Evolutionary conservation across 2,888 invertebrate species (phyloP), one percentile per base, ranked within the genome.

Genomic region (Mamestra brassicae): DNA sequence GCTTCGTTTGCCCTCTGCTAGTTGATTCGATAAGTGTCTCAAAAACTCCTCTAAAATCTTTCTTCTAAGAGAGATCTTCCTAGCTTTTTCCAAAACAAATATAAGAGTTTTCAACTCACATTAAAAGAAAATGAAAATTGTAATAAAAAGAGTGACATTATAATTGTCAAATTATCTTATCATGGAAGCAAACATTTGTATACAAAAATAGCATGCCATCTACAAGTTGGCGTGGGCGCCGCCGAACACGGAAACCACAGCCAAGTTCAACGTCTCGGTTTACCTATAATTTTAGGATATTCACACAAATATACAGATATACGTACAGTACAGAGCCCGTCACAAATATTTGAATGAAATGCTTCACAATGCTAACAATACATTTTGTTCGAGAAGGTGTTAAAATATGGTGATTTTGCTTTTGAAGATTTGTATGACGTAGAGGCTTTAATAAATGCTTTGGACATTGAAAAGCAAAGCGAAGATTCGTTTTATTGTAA

Each of bases 241-340:
- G 52, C 34, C 64, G 38, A 74, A 77, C 74, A 50, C 71, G 70
- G 72, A 69, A 76, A 57, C 64, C 11, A n/a, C 34, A 61, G 71
- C 70, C 65, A 74, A 81, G 85, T 81, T 85, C 85, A 85, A 77
- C 71, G 85, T 7, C 65, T 85, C 68, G 69, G 52, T 83, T 82
- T 80, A 73, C 64, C 50, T 65, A 36, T 34, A 67, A 26, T 71
- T 72, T 60, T 50, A 73, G 62, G 54, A 60, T 73, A 74, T 42
- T 67, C 74, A 67, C 71, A 58, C 58, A 15, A 61, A 50, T n/a
- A 62, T 64, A 68, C 38, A 54, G 13, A 15, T 6, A 17, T 72
- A 52, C 17, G 5, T 54, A 2, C 26, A 34, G 15, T 42, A 17
- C 38, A 34, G 15, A 61, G 3, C 0, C 10, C 11, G 13, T 26